Conservation (phyloP, 2,113 vertebrate species). For the Athene cunicularia region DNA sequence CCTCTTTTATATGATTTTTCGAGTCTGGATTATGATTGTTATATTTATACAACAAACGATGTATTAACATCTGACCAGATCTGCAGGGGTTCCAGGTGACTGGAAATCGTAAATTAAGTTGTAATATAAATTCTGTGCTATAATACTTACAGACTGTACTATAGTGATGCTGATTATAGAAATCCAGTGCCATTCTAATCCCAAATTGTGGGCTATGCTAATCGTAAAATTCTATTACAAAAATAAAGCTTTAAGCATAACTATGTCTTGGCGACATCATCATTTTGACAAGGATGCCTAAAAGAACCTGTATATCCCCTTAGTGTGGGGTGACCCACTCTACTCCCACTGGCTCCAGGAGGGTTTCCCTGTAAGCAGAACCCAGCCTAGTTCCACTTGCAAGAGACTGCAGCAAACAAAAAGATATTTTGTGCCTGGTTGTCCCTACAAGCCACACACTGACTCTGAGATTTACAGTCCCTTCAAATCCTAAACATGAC, state of each 20-base stretch:
- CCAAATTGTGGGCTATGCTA: background rate
- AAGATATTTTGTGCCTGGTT: background rate
- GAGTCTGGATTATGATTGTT: background rate
- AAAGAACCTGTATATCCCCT: background rate
- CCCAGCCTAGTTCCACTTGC: background rate
- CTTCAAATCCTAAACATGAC: background rate
- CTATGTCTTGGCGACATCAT: background rate
- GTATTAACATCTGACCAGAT: background rate
- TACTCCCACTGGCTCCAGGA: background rate
- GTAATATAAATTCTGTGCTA: background rate
- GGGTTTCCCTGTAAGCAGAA: background rate
- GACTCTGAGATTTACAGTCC: background rate
- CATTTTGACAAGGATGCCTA: background rate
- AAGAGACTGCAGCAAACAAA: background rate
- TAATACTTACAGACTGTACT: background rate
- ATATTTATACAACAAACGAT: background rate
- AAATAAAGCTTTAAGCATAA: background rate
- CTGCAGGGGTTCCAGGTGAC: background rate
- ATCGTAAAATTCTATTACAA: background rate
- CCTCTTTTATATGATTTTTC: background rate
- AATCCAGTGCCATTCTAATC: background rate
- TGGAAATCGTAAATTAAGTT: background rate
- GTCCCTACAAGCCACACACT: background rate
- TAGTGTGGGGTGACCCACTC: fast-evolving
- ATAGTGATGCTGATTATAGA: background rate